Base-by-base conservation (phyloP, 2,888 invertebrate genomes). In the Chydorus sphaericus region DNA sequence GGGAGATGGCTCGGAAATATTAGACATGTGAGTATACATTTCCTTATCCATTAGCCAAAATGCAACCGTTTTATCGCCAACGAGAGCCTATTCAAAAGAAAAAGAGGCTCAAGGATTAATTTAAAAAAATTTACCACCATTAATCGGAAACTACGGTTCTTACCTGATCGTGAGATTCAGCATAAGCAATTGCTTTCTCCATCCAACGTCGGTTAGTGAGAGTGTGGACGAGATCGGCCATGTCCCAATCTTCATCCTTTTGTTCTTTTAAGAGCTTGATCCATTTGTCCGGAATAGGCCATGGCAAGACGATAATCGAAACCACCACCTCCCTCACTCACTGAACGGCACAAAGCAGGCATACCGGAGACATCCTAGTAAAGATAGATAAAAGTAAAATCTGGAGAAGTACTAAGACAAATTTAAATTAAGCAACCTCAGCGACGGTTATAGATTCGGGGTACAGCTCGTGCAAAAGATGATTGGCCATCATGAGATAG, bases 21-120 rank as follows among this genome's bases (percentile, higher is more conserved):
- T 75, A 37, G 92, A 91, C 97, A 97, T 97, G 71, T 88, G 84
- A 0, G 87, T 84, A 70, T 97, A 97, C 96, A 97, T 97, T 63
- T 93, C 91, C 63, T 93, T 92, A 72, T 97, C 96, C 96, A 97
- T 96, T 62, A 97, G 71, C 98, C 98, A 98, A 74, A 99, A 99
- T 1, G 98, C 97, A 39, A 99, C 80, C 0, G 97, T 96, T 71
- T 99, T 99, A 71, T 99, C 98, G 1, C 98, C 96, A 0, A 96
- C 96, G 38, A 96, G 73, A 8, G 96, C 94, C 77, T 79, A 66
- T 2, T 14, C 20, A 53, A 6, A 23, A 23, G 29, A 54, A 48
- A 20, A 52, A 23, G 20, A 60, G 59, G 44, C 49, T 16, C 31
- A 11, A 33, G 8, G 48, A 20, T 44, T 44, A 38, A 16, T 39